Evolutionary conservation across 2,113 vertebrate genomes (phyloP).

Genomic region (Rhombomys opimus): DNA sequence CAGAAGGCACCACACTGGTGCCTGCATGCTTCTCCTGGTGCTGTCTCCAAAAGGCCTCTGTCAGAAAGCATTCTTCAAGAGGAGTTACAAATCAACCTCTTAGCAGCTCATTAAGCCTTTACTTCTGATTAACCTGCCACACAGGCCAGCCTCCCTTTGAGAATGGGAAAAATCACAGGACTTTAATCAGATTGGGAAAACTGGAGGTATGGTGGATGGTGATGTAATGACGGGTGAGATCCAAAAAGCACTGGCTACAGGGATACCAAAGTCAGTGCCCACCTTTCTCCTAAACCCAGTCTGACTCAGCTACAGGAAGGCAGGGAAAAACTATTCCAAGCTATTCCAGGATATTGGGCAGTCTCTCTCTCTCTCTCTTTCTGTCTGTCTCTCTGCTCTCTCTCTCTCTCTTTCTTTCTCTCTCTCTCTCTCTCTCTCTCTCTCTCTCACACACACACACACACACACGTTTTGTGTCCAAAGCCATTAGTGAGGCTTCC

Average conservation of each 20-base stretch:
- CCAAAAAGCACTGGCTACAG: neutral
- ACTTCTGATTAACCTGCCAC: constrained; percentile 38
- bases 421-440: too few species aligned
- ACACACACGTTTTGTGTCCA: neutral
- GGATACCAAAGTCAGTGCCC: neutral
- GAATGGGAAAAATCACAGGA: neutral
- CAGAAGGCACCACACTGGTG: too few species aligned
- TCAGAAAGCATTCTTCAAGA: neutral
- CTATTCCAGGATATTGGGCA: neutral
- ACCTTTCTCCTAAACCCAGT: neutral
- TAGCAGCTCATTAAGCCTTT: constrained; percentile 39
- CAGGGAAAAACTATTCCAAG: neutral
- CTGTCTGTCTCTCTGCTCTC: too few species aligned
- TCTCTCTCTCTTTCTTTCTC: too few species aligned
- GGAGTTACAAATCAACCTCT: constrained; percentile 31
- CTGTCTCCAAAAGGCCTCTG: neutral
- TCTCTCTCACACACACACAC: neutral
- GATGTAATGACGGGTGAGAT: neutral
- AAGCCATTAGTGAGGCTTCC: neutral
- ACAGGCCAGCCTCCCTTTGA: neutral
- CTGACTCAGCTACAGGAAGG: neutral
- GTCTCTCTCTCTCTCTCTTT: too few species aligned
- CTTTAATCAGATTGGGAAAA: constrained; percentile 28
- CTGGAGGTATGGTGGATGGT: neutral
- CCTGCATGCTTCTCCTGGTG: rapidly evolving